A percentile compares a stretch with the other conserved stretches of the same genome.
phyloP scores from a whole-genome alignment of 2,888 invertebrate species.

The Neocrepidodera transversa region DNA sequence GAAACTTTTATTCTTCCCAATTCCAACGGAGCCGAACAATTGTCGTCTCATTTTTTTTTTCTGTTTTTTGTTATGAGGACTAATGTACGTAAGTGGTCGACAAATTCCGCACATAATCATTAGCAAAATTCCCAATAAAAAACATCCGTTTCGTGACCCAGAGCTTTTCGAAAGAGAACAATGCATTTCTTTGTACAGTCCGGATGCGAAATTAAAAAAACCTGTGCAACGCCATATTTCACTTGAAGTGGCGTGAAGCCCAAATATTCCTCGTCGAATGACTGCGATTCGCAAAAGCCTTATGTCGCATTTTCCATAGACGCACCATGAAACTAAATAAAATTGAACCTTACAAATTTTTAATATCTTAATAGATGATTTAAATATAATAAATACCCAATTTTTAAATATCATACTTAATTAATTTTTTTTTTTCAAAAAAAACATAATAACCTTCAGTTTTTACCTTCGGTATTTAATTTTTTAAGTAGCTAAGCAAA shows the following conservation, averaged over 20 bases:
- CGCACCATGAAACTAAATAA: too few species aligned
- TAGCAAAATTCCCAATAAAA: conserved; percentile 30
- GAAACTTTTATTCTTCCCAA: conserved; percentile 12
- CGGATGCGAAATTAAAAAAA: conserved; percentile 33
- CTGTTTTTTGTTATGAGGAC: too few species aligned
- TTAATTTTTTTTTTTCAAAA: too few species aligned
- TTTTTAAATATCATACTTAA: too few species aligned
- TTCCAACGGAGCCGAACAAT: conserved; percentile 15
- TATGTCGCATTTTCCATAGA: conserved; percentile 22
- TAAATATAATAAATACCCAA: too few species aligned
- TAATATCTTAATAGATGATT: too few species aligned
- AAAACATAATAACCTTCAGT: too few species aligned
- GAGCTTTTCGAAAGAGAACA: conserved; percentile 31
- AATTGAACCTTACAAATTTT: too few species aligned
- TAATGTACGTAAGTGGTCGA: conserved; percentile 25
- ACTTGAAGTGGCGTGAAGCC: conserved; percentile 34
- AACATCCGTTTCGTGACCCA: conserved; percentile 33
- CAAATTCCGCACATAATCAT: conserved; percentile 32
- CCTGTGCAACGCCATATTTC: conserved; percentile 37
- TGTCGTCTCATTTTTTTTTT: conserved; percentile 11
- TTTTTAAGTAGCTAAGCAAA: too few species aligned
- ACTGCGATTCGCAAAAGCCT: conserved; percentile 23
- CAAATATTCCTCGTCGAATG: conserved; percentile 31
- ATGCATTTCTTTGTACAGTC: conserved; percentile 33
- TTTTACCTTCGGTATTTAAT: too few species aligned